These are phyloP conservation scores for Parus major DNA, from an alignment of 2,113 vertebrate genomes.

Conservation along the genomic window DNA sequence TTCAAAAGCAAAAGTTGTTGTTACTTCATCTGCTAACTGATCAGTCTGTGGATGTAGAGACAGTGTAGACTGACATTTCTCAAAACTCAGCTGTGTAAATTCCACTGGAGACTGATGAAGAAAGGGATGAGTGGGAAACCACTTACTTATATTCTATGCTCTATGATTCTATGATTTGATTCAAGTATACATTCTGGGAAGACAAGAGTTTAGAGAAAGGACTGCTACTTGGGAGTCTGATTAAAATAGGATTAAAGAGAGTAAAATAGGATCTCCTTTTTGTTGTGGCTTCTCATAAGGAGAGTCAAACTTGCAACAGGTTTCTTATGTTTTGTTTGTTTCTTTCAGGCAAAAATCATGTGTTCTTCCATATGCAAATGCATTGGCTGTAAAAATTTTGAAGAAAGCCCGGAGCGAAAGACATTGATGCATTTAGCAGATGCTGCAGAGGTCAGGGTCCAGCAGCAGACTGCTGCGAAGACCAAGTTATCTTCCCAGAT, in stretches of 20 bases:
- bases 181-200: background rate
- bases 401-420: slow-evolving; percentile 97
- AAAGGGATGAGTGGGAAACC: background rate
- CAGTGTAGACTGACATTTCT: background rate
- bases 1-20: background rate
- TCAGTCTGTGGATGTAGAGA: background rate
- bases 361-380: slow-evolving; percentile 99
- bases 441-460: slow-evolving; percentile 94
- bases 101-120: background rate
- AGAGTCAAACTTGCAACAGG: background rate
- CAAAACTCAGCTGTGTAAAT: background rate
- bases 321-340: background rate
- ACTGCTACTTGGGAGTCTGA: background rate
- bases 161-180: background rate
- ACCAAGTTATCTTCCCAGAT: slow-evolving; percentile 98
- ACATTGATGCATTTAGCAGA: slow-evolving; percentile 98
- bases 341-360: slow-evolving; percentile 96
- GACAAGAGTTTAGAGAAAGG: background rate
- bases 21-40: background rate
- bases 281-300: background rate
- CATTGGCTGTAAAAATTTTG: slow-evolving; percentile 97
- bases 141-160: background rate
- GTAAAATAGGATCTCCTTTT: background rate
- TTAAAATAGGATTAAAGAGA: too few relatives aligned
- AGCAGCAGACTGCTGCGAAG: slow-evolving; percentile 96